These are phyloP conservation scores for Naja naja DNA, from an alignment of 2,113 vertebrate species.

Conservation along the genomic window DNA sequence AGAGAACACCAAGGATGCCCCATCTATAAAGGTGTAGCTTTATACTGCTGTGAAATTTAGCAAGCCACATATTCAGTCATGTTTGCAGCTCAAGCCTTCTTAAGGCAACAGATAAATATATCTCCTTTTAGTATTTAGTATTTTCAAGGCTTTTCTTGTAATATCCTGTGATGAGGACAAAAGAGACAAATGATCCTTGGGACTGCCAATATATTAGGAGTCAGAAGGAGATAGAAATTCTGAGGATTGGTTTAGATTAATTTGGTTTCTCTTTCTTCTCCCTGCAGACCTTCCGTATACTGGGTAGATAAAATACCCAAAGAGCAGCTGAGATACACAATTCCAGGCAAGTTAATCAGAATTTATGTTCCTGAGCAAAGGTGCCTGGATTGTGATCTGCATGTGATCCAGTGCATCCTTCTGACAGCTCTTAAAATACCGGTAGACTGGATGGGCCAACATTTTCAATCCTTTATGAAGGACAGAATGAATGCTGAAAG, in stretches of 20 bases:
- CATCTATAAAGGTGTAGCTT: neutral
- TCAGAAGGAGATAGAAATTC: neutral
- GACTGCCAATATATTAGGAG: neutral
- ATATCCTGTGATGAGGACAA: neutral
- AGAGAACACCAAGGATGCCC: too few species aligned
- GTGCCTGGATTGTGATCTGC: neutral
- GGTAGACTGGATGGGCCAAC: too few species aligned
- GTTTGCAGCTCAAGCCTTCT: neutral
- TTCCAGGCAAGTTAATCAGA: constrained; percentile 43
- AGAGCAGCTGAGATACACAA: constrained; percentile 11
- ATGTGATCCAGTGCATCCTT: neutral
- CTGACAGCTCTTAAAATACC: neutral
- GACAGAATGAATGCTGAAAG: neutral
- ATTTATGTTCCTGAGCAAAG: neutral
- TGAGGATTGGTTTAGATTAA: neutral
- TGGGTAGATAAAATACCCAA: constrained; percentile 53
- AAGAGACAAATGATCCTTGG: neutral
- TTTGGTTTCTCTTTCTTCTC: neutral
- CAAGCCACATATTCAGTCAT: neutral
- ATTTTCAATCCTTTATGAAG: neutral
- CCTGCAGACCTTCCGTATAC: constrained; percentile 61
- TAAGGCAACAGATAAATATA: neutral
- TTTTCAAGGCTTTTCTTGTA: neutral
- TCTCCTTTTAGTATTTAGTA: neutral
- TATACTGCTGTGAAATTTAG: neutral